Evolutionary conservation across 2,888 invertebrate genomes (phyloP), one percentile per base, ranked within the genome.

Genomic region (Drosophila robusta): DNA sequence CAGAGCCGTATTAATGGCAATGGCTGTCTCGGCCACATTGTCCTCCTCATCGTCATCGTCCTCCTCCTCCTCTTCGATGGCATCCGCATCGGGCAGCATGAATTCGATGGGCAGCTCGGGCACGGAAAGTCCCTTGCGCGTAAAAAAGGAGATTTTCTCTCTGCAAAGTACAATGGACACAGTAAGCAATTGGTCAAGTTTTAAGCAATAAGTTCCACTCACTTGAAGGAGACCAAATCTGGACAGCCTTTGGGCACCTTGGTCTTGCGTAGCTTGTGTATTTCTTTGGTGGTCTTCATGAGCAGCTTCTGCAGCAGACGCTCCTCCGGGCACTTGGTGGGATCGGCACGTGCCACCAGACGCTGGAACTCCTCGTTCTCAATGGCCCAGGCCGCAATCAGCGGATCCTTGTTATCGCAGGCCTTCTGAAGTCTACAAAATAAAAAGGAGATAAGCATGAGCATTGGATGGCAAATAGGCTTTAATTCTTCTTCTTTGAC

Each of bases 101-200:
- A 89, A 87, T 78, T 96, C 96, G 16, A 94, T 93, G 1, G 96
- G 96, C 74, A 96, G 92, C 71, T 96, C 94, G 61, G 97, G 97
- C 87, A 97, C 95, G 67, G 94, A 95, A 34, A 95, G 92, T 84
- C 96, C 96, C 74, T 95, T 95, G 84, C 96, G 95, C 0, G 98
- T 98, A 92, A 98, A 98, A 93, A 98, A 98, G 42, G 98, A 97
- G 96, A 98, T 98, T 93, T 98, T 98, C 93, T 98, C 98, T 93
- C 98, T 98, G 93, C 32, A 93, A 93, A 34, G 32, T 36, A 8
- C 0, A 41, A 34, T 46, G 26, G 5, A 0, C 1, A 47, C 46
- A 38, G 9, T 55, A 16, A 36, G 29, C 1, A 22, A 1, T 12
- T n/a, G 3, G 1, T 26, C 7, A 0, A 0, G 0, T 3, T 12